Conservation (phyloP, 2,888 invertebrate species). For the Watsonalla binaria region DNA sequence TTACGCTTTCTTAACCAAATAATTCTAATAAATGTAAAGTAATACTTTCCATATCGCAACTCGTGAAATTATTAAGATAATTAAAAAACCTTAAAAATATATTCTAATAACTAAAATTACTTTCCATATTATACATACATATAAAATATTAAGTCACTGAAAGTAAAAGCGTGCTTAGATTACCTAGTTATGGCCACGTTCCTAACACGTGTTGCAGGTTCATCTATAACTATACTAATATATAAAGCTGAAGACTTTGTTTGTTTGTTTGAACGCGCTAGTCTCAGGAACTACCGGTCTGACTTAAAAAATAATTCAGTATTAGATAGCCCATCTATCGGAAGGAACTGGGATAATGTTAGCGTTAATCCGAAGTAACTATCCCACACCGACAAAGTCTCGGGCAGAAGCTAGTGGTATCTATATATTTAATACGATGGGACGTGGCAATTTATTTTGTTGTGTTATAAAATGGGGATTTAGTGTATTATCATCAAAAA, state of each 20-base stretch:
- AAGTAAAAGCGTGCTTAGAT: neutral
- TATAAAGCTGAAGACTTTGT: too few relatives aligned
- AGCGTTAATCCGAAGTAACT: too few relatives aligned
- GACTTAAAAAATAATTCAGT: too few relatives aligned
- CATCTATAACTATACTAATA: conserved; percentile 25
- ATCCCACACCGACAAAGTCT: too few relatives aligned
- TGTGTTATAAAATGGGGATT: conserved; percentile 54
- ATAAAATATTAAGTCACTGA: neutral
- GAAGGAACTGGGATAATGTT: too few relatives aligned
- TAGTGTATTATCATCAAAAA: conserved; percentile 61
- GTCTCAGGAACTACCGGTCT: too few relatives aligned
- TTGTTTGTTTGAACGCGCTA: too few relatives aligned
- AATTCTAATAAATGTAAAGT: neutral
- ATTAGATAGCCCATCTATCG: too few relatives aligned
- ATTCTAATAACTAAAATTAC: too few relatives aligned
- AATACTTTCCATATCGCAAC: neutral
- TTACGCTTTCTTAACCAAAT: neutral
- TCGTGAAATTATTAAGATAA: too few relatives aligned
- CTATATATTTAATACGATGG: conserved; percentile 8
- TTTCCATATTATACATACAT: neutral
- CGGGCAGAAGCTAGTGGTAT: too few relatives aligned
- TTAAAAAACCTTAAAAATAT: too few relatives aligned
- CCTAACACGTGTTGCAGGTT: conserved; percentile 9
- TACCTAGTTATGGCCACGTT: neutral
- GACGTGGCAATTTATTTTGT: conserved; percentile 48